Evolutionary conservation across 2,113 vertebrate species (phyloP), one percentile per base, ranked within the genome.

Genomic region (Scomber scombrus): DNA sequence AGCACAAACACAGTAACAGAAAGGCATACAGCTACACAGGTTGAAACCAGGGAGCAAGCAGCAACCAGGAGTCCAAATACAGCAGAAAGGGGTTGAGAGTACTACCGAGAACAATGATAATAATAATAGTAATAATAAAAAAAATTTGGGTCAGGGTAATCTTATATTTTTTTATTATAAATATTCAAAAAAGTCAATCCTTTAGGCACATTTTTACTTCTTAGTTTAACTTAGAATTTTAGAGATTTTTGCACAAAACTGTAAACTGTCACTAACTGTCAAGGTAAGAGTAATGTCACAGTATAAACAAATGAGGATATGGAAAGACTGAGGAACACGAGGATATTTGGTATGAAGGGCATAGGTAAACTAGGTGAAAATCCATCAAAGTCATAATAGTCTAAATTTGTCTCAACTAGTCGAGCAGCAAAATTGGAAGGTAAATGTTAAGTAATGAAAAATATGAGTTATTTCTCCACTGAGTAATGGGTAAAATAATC

Each of bases 1-100:
- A 56, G 56, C 64, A 75, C 72, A 71, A 54, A 74, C 74, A 76
- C 75, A 65, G 55, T 78, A 71, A 83, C 73, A 69, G 68, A 69
- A 84, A 84, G 66, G 50, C 47, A 23, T 34, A 62, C 5, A 34
- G 11, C 5, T 26, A 49, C 49, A 19, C 47, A 29, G 49, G 45
- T 61, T 51, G 52, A 55, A n/a, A 55, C 1, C 21, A 34, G 21
- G 31, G 31, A 58, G 31, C 21, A n/a, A n/a, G n/a, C n/a, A n/a
- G n/a, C n/a, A n/a, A n/a, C n/a, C n/a, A n/a, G 23, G n/a, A 54
- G 16, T 54, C 7, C 52, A n/a, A 54, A 54, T 19, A 54, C n/a
- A 64, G 23, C 29, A 51, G 56, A 55, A 0, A 64, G 31, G 2
- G 1, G 5, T 9, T n/a, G 40, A 19, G 7, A 56, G 50, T 9